A percentile compares a stretch with the other conserved stretches of the same genome.
Evolutionary conservation across 2,888 invertebrate genomes (phyloP).

Genomic region (Stenoptilia bipunctidactyla): DNA sequence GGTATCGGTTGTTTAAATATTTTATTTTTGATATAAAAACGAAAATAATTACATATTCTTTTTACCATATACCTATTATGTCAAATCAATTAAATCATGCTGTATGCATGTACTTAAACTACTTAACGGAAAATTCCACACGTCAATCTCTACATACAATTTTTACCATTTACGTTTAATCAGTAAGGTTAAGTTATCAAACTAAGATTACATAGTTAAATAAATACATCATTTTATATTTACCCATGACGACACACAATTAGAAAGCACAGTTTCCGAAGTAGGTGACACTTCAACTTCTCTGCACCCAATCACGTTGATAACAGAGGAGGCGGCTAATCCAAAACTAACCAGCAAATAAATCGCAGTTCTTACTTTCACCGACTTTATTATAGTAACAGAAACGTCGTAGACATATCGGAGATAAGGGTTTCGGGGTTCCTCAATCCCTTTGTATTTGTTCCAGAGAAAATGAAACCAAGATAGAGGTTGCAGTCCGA

Average conservation of each 20-base stretch:
- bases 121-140: too few relatives aligned
- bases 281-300: conserved; percentile 30
- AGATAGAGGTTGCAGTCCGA: conserved; percentile 75
- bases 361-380: conserved; percentile 72
- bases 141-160: too few relatives aligned
- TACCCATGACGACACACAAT: conserved; percentile 66
- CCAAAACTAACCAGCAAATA: conserved; percentile 77
- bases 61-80: too few relatives aligned
- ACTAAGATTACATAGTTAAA: too few relatives aligned
- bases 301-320: conserved; percentile 70
- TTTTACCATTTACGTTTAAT: too few relatives aligned
- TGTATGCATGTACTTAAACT: too few relatives aligned
- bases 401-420: conserved; percentile 74
- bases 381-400: conserved; percentile 72
- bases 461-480: conserved; percentile 84
- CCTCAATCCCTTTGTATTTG: conserved; percentile 55
- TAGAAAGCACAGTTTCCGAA: conserved; percentile 38
- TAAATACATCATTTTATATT: too few relatives aligned
- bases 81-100: too few relatives aligned
- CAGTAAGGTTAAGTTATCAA: too few relatives aligned
- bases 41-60: too few relatives aligned
- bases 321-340: conserved; percentile 74
- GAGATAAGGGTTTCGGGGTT: conserved; percentile 66
- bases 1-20: too few relatives aligned
- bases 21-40: too few relatives aligned